phyloP scores from a whole-genome alignment of 2,797 vertebrate genomes.

The Phyllotis vaccarum region DNA sequence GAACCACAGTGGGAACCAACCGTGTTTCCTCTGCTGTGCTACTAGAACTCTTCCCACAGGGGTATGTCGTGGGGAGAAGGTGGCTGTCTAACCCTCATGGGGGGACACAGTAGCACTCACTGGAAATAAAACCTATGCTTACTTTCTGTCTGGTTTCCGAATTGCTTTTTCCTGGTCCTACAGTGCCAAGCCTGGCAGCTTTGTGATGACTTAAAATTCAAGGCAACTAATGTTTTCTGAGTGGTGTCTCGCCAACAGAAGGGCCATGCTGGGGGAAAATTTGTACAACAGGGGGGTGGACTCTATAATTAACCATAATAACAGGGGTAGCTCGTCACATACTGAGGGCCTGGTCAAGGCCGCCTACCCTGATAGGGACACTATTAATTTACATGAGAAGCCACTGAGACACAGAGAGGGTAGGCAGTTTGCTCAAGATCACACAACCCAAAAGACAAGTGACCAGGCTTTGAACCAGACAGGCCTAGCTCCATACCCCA shows the following conservation, averaged over 20 bases:
- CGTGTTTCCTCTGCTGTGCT: not conserved
- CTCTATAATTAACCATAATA: not conserved
- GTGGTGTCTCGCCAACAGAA: not conserved
- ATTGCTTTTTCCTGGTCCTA: constrained; percentile 76
- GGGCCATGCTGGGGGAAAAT: not conserved
- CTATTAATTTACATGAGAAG: not conserved
- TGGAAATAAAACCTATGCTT: constrained; percentile 80
- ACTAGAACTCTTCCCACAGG: not conserved
- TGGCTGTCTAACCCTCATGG: constrained; percentile 22
- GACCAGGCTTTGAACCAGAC: not conserved
- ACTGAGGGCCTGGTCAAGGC: not conserved
- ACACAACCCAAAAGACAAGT: constrained; percentile 10
- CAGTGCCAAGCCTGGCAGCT: constrained; percentile 76
- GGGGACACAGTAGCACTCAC: not conserved
- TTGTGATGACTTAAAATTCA: constrained; percentile 61
- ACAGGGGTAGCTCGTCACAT: rapidly evolving
- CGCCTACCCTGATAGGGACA: rapidly evolving
- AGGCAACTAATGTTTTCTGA: constrained; percentile 80
- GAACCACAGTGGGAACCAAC: rapidly evolving
- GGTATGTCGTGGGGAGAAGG: not conserved
- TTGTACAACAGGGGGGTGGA: not conserved
- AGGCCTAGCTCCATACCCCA: not conserved
- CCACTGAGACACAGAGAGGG: not conserved
- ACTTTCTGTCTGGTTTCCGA: constrained; percentile 82
- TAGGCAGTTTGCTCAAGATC: not conserved